Evolutionary conservation across 2,888 invertebrate genomes (phyloP).

Genomic region (Protophormia terraenovae): DNA sequence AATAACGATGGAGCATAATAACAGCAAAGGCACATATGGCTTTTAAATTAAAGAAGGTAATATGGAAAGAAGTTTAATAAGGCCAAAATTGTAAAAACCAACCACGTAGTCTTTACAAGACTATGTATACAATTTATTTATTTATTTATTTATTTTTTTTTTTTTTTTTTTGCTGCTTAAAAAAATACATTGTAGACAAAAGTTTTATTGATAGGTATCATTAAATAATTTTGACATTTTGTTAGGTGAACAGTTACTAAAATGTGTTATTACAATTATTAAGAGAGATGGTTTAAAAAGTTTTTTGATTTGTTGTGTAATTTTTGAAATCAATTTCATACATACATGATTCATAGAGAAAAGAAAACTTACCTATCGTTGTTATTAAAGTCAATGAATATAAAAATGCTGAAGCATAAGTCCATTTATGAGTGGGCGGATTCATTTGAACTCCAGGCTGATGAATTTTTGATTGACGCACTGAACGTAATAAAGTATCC

Average conservation of each 20-base stretch:
- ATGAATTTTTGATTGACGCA: conserved; percentile 80
- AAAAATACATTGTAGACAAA: conserved; percentile 23
- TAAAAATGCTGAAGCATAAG: conserved; percentile 94
- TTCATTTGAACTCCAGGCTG: conserved; percentile 81
- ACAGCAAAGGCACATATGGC: neutral
- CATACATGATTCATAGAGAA: neutral
- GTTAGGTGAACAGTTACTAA: neutral
- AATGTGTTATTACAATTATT: neutral
- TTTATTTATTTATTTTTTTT: too few relatives aligned
- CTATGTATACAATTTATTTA: too few relatives aligned
- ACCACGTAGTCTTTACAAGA: conserved; percentile 18
- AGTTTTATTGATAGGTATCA: conserved; percentile 53
- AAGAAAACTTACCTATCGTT: conserved; percentile 90
- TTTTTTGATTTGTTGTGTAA: neutral
- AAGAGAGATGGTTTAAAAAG: neutral
- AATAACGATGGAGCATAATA: neutral
- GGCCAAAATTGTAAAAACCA: neutral
- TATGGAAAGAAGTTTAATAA: neutral
- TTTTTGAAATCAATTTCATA: neutral
- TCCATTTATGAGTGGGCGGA: conserved; percentile 88
- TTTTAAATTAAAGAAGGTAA: too few relatives aligned
- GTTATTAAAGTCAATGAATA: conserved; percentile 97
- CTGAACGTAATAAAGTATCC: conserved; percentile 81
- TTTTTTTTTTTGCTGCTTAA: conserved; percentile 16
- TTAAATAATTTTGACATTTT: conserved; percentile 40